Conservation (phyloP, 1,140 invertebrate genomes). For the Forficula auricularia region DNA sequence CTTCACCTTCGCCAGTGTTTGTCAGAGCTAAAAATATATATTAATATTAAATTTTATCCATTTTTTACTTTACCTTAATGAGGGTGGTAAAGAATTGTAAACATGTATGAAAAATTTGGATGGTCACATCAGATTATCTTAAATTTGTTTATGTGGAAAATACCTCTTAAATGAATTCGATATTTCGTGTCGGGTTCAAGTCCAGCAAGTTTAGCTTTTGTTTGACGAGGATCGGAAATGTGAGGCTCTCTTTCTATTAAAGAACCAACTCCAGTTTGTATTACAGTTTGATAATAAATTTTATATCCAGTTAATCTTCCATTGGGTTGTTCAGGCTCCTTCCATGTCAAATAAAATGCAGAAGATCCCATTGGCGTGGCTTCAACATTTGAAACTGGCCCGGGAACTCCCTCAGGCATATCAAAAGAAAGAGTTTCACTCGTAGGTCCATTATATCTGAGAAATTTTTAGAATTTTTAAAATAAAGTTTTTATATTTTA, state of each 20-base stretch:
- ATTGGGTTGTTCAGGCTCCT: conserved; percentile 81
- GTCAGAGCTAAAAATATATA: conserved; percentile 44
- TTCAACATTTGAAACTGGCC: conserved; percentile 66
- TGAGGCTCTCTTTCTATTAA: conserved; percentile 52
- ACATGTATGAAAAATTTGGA: too few relatives aligned
- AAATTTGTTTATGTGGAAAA: too few relatives aligned
- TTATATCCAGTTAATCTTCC: conserved; percentile 83
- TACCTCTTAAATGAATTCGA: conserved; percentile 49
- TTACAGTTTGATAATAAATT: conserved; percentile 73
- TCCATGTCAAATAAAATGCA: conserved; percentile 76
- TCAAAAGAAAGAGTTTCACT: conserved; percentile 69
- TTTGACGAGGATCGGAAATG: conserved; percentile 54
- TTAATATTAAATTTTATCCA: too few relatives aligned
- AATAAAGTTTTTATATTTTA: not conserved
- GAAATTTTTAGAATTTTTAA: conserved; percentile 1
- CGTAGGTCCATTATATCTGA: conserved; percentile 65
- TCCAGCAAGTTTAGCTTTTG: conserved; percentile 67
- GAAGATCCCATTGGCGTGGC: conserved; percentile 74
- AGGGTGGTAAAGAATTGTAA: too few relatives aligned
- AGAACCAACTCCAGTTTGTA: conserved; percentile 25
- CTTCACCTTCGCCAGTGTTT: conserved; percentile 60
- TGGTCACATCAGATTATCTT: too few relatives aligned
- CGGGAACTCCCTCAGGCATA: conserved; percentile 85
- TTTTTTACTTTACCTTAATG: too few relatives aligned
- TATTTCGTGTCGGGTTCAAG: conserved; percentile 76